Base-by-base conservation (phyloP, 2,113 vertebrate genomes). In the Callorhinus ursinus region DNA sequence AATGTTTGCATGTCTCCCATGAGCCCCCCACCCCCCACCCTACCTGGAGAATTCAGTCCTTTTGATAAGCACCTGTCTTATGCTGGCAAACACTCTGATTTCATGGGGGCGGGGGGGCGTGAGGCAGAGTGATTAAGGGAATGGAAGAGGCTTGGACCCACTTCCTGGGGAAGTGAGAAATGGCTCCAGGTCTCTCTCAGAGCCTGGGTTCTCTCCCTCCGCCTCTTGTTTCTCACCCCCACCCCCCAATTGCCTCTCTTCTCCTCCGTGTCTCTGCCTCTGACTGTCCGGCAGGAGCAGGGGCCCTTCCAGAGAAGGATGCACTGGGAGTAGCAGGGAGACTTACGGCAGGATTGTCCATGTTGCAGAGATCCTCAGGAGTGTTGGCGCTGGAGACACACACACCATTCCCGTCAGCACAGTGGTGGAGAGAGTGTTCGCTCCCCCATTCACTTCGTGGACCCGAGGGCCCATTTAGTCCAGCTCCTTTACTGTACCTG, bases 321-420 rank as follows among this genome's bases (percentile, higher is more conserved):
- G 10, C 3, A 0, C 0, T 55, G 57, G 11, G 57, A 84, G 39
- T 19, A 61, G 22, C 26, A 26, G 22, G 21, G 1, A 22, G 2
- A 31, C 53, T 33, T 39, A 15, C 77, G 71, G 15, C 24, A 18
- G 57, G 53, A 18, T 0, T 4, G 1, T 55, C 12, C 1, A 0
- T 11, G 12, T 16, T 21, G 22, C 11, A 31, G 13, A n/a, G 14
- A 57, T 31, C 63, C 19, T 53, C 65, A 31, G 1, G 0, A 1
- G 1, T 3, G 4, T 22, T 10, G 19, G 28, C 42, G 49, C 26
- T 57, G 26, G 80, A 26, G 53, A 42, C 1, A 9, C 2, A 10
- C 26, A 21, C 13, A 16, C 36, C 14, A 1, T 15, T 15, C 13
- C 42, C 63, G 0, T 49, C 1, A 1, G 51, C 33, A 28, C 51